Percentiles rank a stretch among this genome's conserved stretches.
These are phyloP conservation scores for Eulacestoma nigropectus DNA, from an alignment of 2,113 vertebrate species.

Conservation along the genomic window DNA sequence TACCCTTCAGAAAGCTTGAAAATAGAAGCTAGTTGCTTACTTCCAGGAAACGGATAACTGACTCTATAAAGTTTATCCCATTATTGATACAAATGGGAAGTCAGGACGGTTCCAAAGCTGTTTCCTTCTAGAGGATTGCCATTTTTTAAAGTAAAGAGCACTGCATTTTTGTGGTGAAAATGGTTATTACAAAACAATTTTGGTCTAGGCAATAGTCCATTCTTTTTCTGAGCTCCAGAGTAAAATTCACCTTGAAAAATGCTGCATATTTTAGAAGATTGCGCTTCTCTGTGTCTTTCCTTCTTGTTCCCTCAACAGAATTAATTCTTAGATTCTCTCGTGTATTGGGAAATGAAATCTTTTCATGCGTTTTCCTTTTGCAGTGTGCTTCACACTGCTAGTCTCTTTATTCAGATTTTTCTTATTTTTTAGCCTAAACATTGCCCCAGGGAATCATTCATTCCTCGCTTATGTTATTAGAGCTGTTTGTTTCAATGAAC, in stretches of 20 bases:
- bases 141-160: neutral
- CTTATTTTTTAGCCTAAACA: neutral
- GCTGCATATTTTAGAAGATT: neutral
- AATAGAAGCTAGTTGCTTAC: neutral
- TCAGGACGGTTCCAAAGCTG: neutral
- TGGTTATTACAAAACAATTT: neutral
- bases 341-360: neutral
- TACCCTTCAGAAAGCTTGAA: neutral
- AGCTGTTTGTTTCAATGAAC: neutral
- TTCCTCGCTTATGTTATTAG: neutral
- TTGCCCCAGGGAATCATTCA: neutral
- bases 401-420: neutral
- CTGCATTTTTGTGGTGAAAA: neutral
- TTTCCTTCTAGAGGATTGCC: neutral
- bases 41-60: neutral
- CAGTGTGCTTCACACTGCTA: neutral
- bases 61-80: neutral
- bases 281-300: neutral
- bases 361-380: neutral
- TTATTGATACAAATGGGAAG: neutral
- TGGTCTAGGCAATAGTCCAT: neutral
- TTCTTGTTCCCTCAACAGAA: neutral
- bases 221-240: neutral
- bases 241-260: slow-evolving; percentile 38
- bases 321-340: neutral